Evolutionary conservation across 2,888 invertebrate genomes (phyloP).

Genomic region (Epinotia bilunana): DNA sequence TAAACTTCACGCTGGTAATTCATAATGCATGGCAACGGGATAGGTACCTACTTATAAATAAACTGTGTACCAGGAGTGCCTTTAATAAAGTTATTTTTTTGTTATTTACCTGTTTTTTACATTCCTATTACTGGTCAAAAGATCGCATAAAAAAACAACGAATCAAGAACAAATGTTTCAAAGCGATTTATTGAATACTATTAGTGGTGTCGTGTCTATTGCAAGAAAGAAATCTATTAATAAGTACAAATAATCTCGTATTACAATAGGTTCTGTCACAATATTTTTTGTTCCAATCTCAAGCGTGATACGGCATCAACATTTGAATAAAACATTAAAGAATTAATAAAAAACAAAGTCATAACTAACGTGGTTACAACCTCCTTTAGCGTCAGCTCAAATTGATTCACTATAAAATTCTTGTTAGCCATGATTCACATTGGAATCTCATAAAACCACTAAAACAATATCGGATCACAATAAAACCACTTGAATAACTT

Average conservation of each 20-base stretch:
- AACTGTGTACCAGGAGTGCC: too few relatives aligned
- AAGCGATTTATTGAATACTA: not conserved
- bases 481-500: slow-evolving; percentile 48
- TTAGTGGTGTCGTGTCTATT: too few relatives aligned
- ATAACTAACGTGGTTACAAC: slow-evolving; percentile 19
- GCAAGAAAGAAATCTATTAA: too few relatives aligned
- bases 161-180: not conserved
- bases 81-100: too few relatives aligned
- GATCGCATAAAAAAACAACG: too few relatives aligned
- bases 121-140: too few relatives aligned
- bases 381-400: slow-evolving; percentile 29
- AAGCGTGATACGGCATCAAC: not conserved
- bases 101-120: too few relatives aligned
- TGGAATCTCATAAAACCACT: slow-evolving; percentile 44
- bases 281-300: not conserved
- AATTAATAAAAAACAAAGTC: slow-evolving; percentile 22
- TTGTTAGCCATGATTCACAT: slow-evolving; percentile 43
- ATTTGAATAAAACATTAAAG: slow-evolving; percentile 4
- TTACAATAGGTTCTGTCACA: not conserved
- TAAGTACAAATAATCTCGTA: not conserved
- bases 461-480: slow-evolving; percentile 49
- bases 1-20: too few relatives aligned
- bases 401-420: slow-evolving; percentile 43
- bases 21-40: too few relatives aligned
- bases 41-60: too few relatives aligned